These are phyloP conservation scores for Ailuropoda melanoleuca DNA, from an alignment of 2,113 vertebrate genomes.

Conservation along the genomic window DNA sequence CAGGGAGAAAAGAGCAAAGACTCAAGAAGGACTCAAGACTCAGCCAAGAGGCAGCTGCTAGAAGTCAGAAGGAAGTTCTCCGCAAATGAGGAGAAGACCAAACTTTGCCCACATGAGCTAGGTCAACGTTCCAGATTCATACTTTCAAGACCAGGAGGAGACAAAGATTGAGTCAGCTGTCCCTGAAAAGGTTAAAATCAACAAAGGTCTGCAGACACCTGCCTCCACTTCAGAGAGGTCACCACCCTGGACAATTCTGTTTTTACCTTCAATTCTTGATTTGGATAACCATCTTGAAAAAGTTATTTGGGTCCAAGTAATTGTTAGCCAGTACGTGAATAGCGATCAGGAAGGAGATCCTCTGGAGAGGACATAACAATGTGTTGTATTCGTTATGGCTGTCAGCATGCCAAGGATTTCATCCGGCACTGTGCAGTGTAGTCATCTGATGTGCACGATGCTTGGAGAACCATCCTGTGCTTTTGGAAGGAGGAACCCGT, in stretches of 20 bases:
- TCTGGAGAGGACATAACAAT: not conserved
- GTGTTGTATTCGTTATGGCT: not conserved
- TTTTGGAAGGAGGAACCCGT: slow-evolving; percentile 57
- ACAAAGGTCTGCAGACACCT: not conserved
- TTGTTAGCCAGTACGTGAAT: not conserved
- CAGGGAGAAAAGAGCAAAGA: not conserved
- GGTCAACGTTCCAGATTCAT: not conserved
- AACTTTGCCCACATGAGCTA: not conserved
- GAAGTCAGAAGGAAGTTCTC: not conserved
- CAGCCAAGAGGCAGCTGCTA: not conserved
- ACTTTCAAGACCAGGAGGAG: not conserved
- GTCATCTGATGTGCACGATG: slow-evolving; percentile 2
- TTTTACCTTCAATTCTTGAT: slow-evolving; percentile 21
- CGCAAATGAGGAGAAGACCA: not conserved
- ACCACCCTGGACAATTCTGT: not conserved
- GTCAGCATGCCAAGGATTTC: slow-evolving; percentile 12
- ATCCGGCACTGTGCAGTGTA: not conserved
- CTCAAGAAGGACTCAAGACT: not conserved
- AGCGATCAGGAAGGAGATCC: not conserved
- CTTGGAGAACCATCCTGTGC: slow-evolving; percentile 59
- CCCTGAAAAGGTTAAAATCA: not conserved
- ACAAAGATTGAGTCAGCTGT: not conserved
- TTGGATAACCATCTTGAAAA: slow-evolving; percentile 34
- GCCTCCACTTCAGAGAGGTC: not conserved
- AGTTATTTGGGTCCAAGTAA: not conserved